These are phyloP conservation scores for Threskiornis aethiopicus DNA, from an alignment of 2,797 vertebrate genomes.

Conservation along the genomic window DNA sequence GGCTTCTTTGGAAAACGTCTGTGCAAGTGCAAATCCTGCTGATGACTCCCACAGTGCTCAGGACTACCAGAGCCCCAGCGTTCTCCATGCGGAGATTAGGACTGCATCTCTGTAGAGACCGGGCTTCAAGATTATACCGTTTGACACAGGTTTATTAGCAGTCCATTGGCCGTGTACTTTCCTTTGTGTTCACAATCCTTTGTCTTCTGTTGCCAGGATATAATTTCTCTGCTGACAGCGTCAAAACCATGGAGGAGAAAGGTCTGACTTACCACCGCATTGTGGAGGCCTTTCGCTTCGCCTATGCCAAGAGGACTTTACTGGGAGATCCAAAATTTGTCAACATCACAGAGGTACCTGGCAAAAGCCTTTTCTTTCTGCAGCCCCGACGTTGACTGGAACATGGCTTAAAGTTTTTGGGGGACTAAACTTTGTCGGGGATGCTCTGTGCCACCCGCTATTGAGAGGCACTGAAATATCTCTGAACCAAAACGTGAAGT, in stretches of 20 bases:
- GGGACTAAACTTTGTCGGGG: background rate
- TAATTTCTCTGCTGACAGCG: conserved; percentile 80
- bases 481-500: background rate
- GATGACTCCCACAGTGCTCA: background rate
- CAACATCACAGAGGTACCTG: conserved; percentile 82
- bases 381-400: background rate
- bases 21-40: background rate
- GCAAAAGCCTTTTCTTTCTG: conserved; percentile 10
- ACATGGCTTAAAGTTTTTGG: background rate
- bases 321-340: conserved; percentile 88
- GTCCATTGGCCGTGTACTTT: background rate
- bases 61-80: background rate
- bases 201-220: conserved; percentile 80
- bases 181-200: background rate
- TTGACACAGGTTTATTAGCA: background rate
- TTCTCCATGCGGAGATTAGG: background rate
- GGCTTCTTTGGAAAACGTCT: background rate
- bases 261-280: conserved; percentile 92
- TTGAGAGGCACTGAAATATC: background rate
- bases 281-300: conserved; percentile 91
- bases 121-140: background rate
- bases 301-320: conserved; percentile 90
- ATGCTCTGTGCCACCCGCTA: background rate
- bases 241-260: conserved; percentile 75
- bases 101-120: background rate